Evolutionary conservation across 2,888 invertebrate species (phyloP), one percentile per base, ranked within the genome.

Genomic region (Caenorhabditis sinica): DNA sequence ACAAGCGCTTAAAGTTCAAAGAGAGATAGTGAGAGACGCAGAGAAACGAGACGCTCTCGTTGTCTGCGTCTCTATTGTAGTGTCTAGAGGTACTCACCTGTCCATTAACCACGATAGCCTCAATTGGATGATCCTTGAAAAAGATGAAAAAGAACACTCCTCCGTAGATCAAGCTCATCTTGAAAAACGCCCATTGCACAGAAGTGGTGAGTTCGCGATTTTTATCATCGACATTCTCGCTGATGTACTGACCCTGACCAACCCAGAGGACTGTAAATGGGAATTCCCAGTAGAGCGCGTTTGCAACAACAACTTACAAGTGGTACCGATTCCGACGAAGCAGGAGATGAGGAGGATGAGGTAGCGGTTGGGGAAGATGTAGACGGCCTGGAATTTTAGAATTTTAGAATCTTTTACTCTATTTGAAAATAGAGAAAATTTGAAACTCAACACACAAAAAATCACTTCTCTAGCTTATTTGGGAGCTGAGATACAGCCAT

Each of bases 221-320:
- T 2, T 72, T 40, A 20, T 65, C 43, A 0, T 72, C 49, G 6
- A 72, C 72, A 40, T 77, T 82, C 11, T 77, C 76, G 8, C 58
- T 68, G 17, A 82, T 60, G 60, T 82, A 82, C n/a, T 82, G 76
- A 5, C 82, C 82, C 17, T 82, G 82, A 17, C 82, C 82, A n/a
- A 82, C 76, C 82, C 82, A 82, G n/a, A 72, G 25, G 4, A 82
- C 76, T 77, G 63, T 6, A 13, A 30, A 33, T 0, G n/a, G 4
- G 15, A 5, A 17, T 20, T 51, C 23, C 20, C 8, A 2, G 3
- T 3, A 51, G 20, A 23, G 9, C 1, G 51, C 33, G n/a, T 25
- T 3, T 63, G 13, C n/a, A 17, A 33, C 5, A 2, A 15, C 5
- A 17, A 40, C 65, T 73, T 40, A 81, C 81, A 53, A 23, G 73